Base-by-base conservation (phyloP, 2,113 vertebrate genomes). In the Alouatta palliata region DNA sequence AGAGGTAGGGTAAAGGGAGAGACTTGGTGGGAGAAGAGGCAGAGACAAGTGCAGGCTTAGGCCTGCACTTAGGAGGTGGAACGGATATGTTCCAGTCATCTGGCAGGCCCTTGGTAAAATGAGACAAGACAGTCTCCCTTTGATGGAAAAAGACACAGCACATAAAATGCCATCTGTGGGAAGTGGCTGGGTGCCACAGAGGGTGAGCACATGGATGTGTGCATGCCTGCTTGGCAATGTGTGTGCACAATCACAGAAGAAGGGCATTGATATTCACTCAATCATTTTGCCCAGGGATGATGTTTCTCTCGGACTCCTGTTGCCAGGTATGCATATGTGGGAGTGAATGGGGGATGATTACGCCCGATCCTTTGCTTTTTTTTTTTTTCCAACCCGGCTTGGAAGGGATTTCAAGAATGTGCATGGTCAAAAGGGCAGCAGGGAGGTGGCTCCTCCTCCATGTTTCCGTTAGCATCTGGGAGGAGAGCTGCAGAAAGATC, bases 401-500 rank as follows among this genome's bases (percentile, higher is more conserved):
- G 47, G 52, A 84, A 91, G 61, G 47, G 32, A 85, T 68, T 77
- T 70, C 85, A 45, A 37, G 68, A 86, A 83, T 8, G 27, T 9
- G 3, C 79, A 82, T 80, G 70, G 54, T 96, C 70, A 49, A 52
- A n/a, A 54, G n/a, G 27, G n/a, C 79, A 58, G 68, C 47, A 45
- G n/a, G 23, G 25, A 45, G 54, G 35, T 10, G 0, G 21, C 49
- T 73, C 4, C 8, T n/a, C 4, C 27, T 79, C 21, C 45, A 30
- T 20, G 25, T 45, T 37, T 20, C 70, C 14, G 32, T 8, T 11
- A 8, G n/a, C 3, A 40, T 25, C n/a, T 71, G 58, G n/a, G 75
- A 77, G 68, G 56, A 45, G 30, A 40, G 86, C 77, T 10, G 58
- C 30, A 61, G 52, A 45, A 75, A 56, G 40, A 13, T 47, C 17